phyloP scores from a whole-genome alignment of 2,888 invertebrate species.

The Mythimna loreyi region DNA sequence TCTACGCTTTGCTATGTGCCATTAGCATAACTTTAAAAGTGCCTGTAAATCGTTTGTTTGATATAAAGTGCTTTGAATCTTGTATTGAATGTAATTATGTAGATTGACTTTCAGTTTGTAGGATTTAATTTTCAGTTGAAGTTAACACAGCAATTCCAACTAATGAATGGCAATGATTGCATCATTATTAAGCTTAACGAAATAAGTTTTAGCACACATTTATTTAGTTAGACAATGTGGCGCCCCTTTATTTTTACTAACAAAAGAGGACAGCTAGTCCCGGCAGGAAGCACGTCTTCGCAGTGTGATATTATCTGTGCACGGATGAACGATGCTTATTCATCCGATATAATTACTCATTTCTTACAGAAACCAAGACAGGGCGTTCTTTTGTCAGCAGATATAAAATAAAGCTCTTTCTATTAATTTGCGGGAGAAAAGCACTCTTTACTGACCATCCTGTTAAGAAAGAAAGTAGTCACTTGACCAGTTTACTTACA shows the following conservation, averaged over 20 bases:
- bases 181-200: not conserved
- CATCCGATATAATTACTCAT: conserved; percentile 48
- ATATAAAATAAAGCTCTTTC: conserved; percentile 20
- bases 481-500: conserved; percentile 22
- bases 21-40: too few species aligned
- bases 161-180: not conserved
- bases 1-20: too few species aligned
- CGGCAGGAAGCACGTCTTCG: conserved; percentile 26
- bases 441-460: not conserved
- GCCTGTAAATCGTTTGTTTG: too few species aligned
- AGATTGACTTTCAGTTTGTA: not conserved
- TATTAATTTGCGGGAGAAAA: not conserved
- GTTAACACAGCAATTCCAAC: not conserved
- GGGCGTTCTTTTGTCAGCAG: conserved; percentile 30
- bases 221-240: conserved; percentile 6
- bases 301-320: conserved; percentile 39
- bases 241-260: conserved; percentile 17
- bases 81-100: not conserved
- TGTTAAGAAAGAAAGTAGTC: conserved; percentile 20
- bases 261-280: conserved; percentile 13
- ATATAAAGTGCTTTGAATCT: too few species aligned
- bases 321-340: conserved; percentile 51
- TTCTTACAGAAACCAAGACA: conserved; percentile 44
- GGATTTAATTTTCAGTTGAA: not conserved
- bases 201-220: not conserved